Evolutionary conservation across 2,113 vertebrate genomes (phyloP).

Genomic region (Colossoma macropomum): DNA sequence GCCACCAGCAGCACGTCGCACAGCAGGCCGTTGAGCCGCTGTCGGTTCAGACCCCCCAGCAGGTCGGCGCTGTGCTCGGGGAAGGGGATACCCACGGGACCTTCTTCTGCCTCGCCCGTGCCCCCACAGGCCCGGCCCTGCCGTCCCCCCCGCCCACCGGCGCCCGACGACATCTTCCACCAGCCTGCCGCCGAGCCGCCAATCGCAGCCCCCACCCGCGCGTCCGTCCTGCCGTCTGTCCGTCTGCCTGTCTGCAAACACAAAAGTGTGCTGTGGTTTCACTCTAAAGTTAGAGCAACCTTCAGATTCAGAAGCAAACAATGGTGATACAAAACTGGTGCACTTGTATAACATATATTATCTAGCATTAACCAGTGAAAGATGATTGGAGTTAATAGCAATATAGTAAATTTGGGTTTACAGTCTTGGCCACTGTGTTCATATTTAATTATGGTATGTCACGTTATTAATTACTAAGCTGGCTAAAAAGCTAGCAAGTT

Average conservation of each 20-base stretch:
- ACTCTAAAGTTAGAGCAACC: background rate
- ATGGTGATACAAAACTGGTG: background rate
- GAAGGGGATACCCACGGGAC: conserved; percentile 98
- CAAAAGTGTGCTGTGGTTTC: background rate
- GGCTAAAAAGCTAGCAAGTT: too few relatives aligned
- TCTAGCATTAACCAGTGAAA: background rate
- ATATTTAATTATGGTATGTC: too few relatives aligned
- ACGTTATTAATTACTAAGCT: too few relatives aligned
- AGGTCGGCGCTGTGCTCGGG: conserved; percentile 97
- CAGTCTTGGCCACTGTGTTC: too few relatives aligned
- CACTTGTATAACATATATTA: background rate
- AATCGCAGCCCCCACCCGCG: conserved; percentile 79
- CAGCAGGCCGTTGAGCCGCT: conserved; percentile 90
- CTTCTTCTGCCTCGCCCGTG: conserved; percentile 86
- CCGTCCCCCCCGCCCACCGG: conserved; percentile 78
- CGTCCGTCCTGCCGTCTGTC: conserved; percentile 84
- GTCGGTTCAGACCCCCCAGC: conserved; percentile 92
- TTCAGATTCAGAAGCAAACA: background rate
- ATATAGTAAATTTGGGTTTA: background rate
- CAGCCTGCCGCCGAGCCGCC: conserved; percentile 85
- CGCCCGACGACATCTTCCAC: conserved; percentile 87
- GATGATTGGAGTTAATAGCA: background rate
- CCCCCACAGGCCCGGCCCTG: conserved; percentile 68
- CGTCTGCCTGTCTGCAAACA: conserved; percentile 76
- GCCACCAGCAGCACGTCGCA: conserved; percentile 96